phyloP scores from a whole-genome alignment of 2,113 vertebrate genomes.

The Equus przewalskii region DNA sequence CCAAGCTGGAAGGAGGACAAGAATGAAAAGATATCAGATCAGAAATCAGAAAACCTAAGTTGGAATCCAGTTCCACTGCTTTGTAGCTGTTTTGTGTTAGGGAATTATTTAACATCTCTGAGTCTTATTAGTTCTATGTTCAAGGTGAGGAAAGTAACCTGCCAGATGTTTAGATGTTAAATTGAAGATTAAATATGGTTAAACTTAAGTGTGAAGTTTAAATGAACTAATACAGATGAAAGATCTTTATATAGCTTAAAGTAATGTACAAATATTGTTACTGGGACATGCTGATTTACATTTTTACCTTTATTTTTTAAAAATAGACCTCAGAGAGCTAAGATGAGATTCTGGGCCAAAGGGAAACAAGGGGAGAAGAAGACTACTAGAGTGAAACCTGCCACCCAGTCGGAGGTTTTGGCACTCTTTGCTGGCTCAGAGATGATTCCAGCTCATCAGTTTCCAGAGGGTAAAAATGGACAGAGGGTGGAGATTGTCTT shows the following conservation, averaged over 20 bases:
- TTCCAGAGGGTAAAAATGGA: conserved; percentile 90
- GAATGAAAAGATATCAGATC: conserved; percentile 18
- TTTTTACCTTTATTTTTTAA: conserved; percentile 61
- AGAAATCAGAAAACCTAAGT: background rate
- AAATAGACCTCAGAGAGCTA: conserved; percentile 92
- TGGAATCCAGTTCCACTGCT: conserved; percentile 23
- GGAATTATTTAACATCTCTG: conserved; percentile 8
- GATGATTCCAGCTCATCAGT: conserved; percentile 86
- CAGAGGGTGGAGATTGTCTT: background rate
- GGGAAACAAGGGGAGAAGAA: conserved; percentile 95
- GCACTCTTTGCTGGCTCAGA: conserved; percentile 86
- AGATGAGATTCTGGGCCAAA: conserved; percentile 97
- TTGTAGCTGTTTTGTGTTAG: conserved; percentile 17
- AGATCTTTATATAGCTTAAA: conserved; percentile 4
- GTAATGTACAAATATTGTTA: background rate
- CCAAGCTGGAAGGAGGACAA: background rate
- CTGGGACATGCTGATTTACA: conserved; percentile 17
- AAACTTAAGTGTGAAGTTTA: conserved; percentile 44
- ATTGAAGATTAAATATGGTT: conserved; percentile 20
- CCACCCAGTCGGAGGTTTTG: conserved; percentile 90
- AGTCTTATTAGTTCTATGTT: conserved; percentile 35
- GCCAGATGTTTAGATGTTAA: conserved; percentile 32
- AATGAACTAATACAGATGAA: background rate
- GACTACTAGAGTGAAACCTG: conserved; percentile 89
- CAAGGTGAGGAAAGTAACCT: background rate